Percentiles rank a stretch among this genome's conserved stretches.
phyloP scores from a whole-genome alignment of 2,888 invertebrate genomes.

The Sussaba pulchella region DNA sequence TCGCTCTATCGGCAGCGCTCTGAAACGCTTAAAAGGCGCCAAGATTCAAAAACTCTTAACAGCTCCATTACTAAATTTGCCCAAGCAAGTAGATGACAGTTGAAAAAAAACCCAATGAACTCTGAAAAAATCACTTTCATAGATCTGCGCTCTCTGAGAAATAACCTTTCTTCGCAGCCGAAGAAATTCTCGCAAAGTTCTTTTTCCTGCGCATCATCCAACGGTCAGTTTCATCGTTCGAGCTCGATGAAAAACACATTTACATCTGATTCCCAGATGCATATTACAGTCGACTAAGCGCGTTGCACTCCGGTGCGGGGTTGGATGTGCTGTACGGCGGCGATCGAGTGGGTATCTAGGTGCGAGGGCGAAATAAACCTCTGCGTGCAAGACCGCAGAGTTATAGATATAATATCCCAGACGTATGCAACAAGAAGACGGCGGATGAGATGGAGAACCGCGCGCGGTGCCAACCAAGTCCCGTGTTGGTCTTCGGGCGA shows the following conservation, averaged over 20 bases:
- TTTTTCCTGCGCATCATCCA: not conserved
- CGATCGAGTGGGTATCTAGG: slow-evolving; percentile 19
- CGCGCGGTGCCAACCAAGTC: slow-evolving; percentile 4
- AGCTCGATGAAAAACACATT: not conserved
- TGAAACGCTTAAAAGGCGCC: too few species aligned
- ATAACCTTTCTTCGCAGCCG: too few species aligned
- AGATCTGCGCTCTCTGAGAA: too few species aligned
- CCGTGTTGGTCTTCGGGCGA: slow-evolving; percentile 71
- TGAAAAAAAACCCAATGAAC: too few species aligned
- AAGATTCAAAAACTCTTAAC: too few species aligned
- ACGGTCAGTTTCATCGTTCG: slow-evolving; percentile 1
- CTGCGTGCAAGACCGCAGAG: slow-evolving; percentile 29
- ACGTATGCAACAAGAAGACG: slow-evolving; percentile 42
- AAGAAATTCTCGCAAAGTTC: too few species aligned
- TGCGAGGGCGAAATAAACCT: slow-evolving; percentile 26
- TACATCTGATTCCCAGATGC: slow-evolving; percentile 1
- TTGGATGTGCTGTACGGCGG: not conserved
- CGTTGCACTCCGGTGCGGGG: not conserved
- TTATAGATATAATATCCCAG: slow-evolving; percentile 42
- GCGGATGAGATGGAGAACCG: slow-evolving; percentile 24
- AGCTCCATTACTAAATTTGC: too few species aligned
- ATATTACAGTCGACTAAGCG: not conserved
- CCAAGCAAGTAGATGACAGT: too few species aligned
- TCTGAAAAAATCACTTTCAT: too few species aligned
- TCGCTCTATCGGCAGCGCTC: too few species aligned